These are phyloP conservation scores for Malacoctenus gilli DNA, from an alignment of 2,797 vertebrate genomes.

Conservation along the genomic window DNA sequence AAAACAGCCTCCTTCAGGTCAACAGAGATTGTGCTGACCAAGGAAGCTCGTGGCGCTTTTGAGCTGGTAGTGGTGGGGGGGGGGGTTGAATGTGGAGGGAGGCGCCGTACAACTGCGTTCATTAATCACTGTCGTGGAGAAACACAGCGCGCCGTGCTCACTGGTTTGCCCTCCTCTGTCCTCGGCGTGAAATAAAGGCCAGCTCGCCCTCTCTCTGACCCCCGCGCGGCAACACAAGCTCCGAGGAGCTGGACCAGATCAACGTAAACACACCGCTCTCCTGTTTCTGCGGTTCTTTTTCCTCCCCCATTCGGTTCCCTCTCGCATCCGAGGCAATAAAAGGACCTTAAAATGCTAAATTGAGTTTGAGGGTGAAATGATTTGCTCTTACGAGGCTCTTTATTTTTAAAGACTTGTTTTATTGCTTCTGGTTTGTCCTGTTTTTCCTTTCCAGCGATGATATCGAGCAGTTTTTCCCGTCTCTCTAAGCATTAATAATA, in stretches of 20 bases:
- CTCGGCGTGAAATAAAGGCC: slow-evolving; percentile 53
- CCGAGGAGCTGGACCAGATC: slow-evolving; percentile 14
- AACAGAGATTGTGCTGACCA: slow-evolving; percentile 72
- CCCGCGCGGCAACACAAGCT: slow-evolving; percentile 35
- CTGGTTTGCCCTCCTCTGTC: slow-evolving; percentile 54
- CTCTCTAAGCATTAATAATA: too few species aligned
- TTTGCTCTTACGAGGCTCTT: neutral
- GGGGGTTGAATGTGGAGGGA: slow-evolving; percentile 42
- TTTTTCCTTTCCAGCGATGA: neutral
- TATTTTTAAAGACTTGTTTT: neutral
- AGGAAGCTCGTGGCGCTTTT: slow-evolving; percentile 42
- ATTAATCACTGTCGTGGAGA: slow-evolving; percentile 76
- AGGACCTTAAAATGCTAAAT: neutral
- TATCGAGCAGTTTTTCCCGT: neutral
- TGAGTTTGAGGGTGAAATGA: neutral
- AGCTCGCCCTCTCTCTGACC: slow-evolving; percentile 61
- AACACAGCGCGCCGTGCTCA: slow-evolving; percentile 68
- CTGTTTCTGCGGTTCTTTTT: slow-evolving; percentile 4
- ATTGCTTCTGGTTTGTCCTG: neutral
- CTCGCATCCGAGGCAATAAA: neutral
- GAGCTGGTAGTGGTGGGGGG: slow-evolving; percentile 12
- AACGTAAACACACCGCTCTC: slow-evolving; percentile 49
- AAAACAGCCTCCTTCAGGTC: slow-evolving; percentile 70
- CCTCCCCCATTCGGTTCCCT: neutral
- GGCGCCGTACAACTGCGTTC: slow-evolving; percentile 56